Percentiles rank a stretch among this genome's conserved stretches.
These are phyloP conservation scores for Drosophila nr. perissopoda DNA, from an alignment of 2,888 invertebrate genomes.

Conservation along the genomic window DNA sequence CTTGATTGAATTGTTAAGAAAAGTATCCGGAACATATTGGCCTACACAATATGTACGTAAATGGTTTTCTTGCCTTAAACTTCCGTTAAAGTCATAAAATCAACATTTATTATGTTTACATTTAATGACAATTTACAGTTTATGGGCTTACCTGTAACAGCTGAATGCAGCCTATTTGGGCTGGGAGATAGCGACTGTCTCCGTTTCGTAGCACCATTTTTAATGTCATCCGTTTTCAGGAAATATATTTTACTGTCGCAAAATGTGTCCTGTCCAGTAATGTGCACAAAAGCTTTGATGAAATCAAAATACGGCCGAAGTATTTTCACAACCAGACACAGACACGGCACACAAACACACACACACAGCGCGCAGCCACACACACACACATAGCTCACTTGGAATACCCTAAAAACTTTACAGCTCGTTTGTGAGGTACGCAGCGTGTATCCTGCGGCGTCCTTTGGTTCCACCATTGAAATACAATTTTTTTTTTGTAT, in stretches of 20 bases:
- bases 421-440: conserved; percentile 81
- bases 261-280: conserved; percentile 69
- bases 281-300: conserved; percentile 76
- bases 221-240: conserved; percentile 47
- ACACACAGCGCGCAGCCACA: conserved; percentile 1
- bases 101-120: conserved; percentile 27
- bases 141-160: conserved; percentile 39
- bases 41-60: neutral
- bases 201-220: conserved; percentile 40
- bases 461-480: conserved; percentile 64
- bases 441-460: conserved; percentile 70
- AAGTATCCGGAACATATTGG: neutral
- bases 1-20: neutral
- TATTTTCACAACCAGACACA: conserved; percentile 64
- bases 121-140: conserved; percentile 53
- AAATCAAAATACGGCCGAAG: conserved; percentile 77
- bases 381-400: neutral
- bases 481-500: conserved; percentile 49
- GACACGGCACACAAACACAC: neutral
- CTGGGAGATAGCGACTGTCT: neutral
- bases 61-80: conserved; percentile 1
- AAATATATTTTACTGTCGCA: conserved; percentile 59
- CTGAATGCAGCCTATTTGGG: conserved; percentile 12
- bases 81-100: conserved; percentile 5
- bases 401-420: conserved; percentile 62